Evolutionary conservation across 2,888 invertebrate species (phyloP).

Genomic region (Heteromurus nitidus): DNA sequence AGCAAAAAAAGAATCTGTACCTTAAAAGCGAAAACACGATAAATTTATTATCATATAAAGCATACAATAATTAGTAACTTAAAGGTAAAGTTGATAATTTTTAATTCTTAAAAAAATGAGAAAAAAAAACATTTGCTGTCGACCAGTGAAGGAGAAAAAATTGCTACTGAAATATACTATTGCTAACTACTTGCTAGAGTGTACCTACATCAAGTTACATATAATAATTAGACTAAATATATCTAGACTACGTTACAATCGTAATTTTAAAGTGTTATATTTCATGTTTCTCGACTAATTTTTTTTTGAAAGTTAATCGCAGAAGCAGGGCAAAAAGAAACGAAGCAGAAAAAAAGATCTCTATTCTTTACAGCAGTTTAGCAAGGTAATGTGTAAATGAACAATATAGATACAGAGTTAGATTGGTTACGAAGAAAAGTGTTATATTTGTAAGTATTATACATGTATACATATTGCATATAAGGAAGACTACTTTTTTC

Average conservation of each 20-base stretch:
- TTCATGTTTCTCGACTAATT: too few species aligned
- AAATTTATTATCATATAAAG: constrained; percentile 24
- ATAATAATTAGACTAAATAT: background rate
- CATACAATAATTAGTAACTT: too few species aligned
- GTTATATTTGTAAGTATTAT: too few species aligned
- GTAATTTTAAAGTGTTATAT: background rate
- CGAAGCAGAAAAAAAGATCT: background rate
- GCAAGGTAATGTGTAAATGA: too few species aligned
- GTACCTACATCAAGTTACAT: background rate
- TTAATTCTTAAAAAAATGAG: constrained; percentile 18
- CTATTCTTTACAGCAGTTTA: too few species aligned
- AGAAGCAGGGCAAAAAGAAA: too few species aligned
- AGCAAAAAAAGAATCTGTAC: constrained; percentile 55
- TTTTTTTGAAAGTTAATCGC: too few species aligned
- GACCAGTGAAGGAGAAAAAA: constrained; percentile 43
- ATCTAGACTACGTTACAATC: background rate
- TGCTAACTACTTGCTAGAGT: background rate
- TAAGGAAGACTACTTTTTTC: too few species aligned
- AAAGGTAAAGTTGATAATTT: constrained; percentile 32
- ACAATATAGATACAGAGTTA: too few species aligned
- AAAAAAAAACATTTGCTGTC: constrained; percentile 43
- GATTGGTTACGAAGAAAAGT: too few species aligned
- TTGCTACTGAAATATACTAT: background rate
- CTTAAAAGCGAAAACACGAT: constrained; percentile 53
- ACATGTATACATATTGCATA: too few species aligned